Conservation (phyloP, 2,113 vertebrate species). For the Lagopus leucura region DNA sequence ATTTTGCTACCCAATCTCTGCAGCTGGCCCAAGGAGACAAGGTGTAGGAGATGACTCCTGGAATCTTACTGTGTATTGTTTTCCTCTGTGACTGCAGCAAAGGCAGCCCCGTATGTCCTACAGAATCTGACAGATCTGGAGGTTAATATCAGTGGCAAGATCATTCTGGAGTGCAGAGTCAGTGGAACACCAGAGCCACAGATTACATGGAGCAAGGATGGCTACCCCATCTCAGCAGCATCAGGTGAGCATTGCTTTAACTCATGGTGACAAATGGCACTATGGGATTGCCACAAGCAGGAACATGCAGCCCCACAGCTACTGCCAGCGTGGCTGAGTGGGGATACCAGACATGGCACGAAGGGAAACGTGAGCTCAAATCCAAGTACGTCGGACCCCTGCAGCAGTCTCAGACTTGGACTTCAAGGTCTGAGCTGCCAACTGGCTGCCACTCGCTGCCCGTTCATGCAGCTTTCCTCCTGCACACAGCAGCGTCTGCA, state of each 20-base stretch:
- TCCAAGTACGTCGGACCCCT: accelerated
- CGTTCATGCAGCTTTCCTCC: neutral
- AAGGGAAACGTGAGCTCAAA: neutral
- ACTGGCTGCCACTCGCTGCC: accelerated
- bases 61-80: neutral
- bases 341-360: accelerated
- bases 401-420: neutral
- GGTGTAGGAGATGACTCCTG: neutral
- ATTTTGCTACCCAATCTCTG: neutral
- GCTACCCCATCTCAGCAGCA: slow-evolving; percentile 77
- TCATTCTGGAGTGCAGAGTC: slow-evolving; percentile 83
- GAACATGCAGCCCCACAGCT: neutral
- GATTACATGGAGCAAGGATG: slow-evolving; percentile 87
- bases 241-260: slow-evolving; percentile 77
- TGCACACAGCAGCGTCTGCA: neutral
- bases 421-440: neutral
- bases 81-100: slow-evolving; percentile 68
- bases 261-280: neutral
- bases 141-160: slow-evolving; percentile 90
- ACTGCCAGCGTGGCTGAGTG: neutral
- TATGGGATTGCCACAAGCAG: neutral
- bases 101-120: slow-evolving; percentile 77
- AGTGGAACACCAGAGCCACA: slow-evolving; percentile 80
- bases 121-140: slow-evolving; percentile 87
- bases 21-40: neutral